Evolutionary conservation across 2,113 vertebrate species (phyloP), one percentile per base, ranked within the genome.

Genomic region (Rhinoptilus africanus): DNA sequence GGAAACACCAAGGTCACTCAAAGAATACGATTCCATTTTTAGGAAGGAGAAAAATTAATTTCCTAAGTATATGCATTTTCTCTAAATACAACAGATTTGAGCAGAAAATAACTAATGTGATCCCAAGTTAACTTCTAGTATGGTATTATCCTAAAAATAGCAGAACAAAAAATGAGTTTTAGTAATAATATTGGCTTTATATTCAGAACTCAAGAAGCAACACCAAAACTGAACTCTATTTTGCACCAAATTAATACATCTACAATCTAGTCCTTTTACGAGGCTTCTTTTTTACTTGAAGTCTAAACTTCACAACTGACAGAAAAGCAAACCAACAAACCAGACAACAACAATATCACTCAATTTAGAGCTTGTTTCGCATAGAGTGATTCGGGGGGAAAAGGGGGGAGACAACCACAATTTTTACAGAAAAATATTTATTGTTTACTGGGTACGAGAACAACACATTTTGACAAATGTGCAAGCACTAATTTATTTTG

Each of bases 1-100:
- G 83, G 59, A 68, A 97, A 96, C 63, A 92, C 66, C 51, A 59
- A 82, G 73, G 83, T 94, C 93, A 97, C 91, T 94, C 71, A 91
- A 94, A 94, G 51, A 95, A 81, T 60, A 74, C 1, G 3, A 94
- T 78, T 35, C 74, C 79, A 34, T 8, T 26, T 76, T 80, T 50
- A 92, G 56, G 50, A 64, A 12, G 30, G 8, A 91, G 30, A 48
- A 93, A 96, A 97, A 85, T 19, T 76, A 79, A 43, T 91, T 85
- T 73, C 13, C 43, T 51, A 54, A 93, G 62, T 66, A 92, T 28
- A 74, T 74, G 72, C 51, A 57, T 78, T 94, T 87, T 91, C 63
- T 53, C 0, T 3, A 72, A 83, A 53, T 66, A 53, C 43, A 62
- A 73, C 14, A 62, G 18, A 81, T 92, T 89, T 94, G 80, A 90